A percentile compares a stretch with the other conserved stretches of the same genome.
Evolutionary conservation across 2,888 invertebrate genomes (phyloP).

Genomic region (Drosophila nr. medialis): DNA sequence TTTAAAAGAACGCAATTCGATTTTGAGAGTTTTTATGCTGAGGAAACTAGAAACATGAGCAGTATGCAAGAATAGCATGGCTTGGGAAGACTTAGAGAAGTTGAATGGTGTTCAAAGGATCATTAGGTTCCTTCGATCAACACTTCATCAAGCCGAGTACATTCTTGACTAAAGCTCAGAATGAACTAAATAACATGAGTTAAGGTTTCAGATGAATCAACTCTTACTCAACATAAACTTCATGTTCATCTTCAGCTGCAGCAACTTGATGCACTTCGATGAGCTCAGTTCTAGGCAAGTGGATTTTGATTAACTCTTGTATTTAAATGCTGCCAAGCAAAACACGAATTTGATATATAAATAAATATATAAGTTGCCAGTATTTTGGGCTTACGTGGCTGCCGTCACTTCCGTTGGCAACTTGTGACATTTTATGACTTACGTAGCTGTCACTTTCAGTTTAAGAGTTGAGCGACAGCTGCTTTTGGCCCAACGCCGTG

Average conservation of each 20-base stretch:
- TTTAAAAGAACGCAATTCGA: neutral
- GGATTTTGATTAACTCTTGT: neutral
- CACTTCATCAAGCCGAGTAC: neutral
- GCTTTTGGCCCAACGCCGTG: conserved; percentile 33
- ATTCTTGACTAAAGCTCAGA: neutral
- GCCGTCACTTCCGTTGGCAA: conserved; percentile 25
- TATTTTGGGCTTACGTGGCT: neutral
- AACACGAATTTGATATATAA: neutral
- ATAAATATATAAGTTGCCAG: neutral
- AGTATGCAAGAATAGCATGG: neutral
- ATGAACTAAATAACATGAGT: neutral
- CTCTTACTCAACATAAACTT: conserved; percentile 2
- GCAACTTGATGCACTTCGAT: neutral
- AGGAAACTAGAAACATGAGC: neutral
- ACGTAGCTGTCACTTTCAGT: conserved; percentile 52
- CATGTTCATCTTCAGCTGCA: neutral
- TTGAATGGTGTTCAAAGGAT: neutral
- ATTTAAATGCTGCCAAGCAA: neutral
- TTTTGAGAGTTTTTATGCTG: neutral
- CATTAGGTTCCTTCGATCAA: neutral
- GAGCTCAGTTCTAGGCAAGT: conserved; percentile 5
- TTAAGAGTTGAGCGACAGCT: conserved; percentile 43
- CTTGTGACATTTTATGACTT: conserved; percentile 58
- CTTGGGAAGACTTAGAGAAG: neutral
- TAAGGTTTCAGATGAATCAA: neutral